These are phyloP conservation scores for Gobio gobio DNA, from an alignment of 2,113 vertebrate species.

Conservation along the genomic window DNA sequence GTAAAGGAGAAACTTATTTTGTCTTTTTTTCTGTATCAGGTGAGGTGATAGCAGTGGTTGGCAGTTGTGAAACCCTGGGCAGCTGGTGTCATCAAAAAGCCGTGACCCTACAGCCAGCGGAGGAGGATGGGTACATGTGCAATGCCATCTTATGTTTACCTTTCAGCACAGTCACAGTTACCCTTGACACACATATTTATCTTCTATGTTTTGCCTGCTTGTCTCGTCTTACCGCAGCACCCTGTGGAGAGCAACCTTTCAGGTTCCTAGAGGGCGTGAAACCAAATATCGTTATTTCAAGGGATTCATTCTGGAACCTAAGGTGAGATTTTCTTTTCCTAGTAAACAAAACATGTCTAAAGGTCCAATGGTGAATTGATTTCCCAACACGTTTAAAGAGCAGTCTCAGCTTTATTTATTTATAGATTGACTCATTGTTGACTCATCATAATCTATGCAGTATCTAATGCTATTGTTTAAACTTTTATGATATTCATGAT, in stretches of 20 bases:
- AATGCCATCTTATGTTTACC: neutral
- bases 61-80: slow-evolving; percentile 87
- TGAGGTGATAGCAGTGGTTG: slow-evolving; percentile 90
- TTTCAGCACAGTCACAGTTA: too few species aligned
- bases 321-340: slow-evolving; percentile 72
- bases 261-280: slow-evolving; percentile 77
- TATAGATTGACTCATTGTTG: neutral
- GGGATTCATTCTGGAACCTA: slow-evolving; percentile 89
- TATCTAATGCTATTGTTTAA: neutral
- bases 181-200: neutral
- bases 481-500: neutral
- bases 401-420: neutral
- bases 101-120: slow-evolving; percentile 74
- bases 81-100: slow-evolving; percentile 87
- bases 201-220: neutral
- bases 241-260: slow-evolving; percentile 80
- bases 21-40: slow-evolving; percentile 70
- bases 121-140: slow-evolving; percentile 73
- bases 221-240: slow-evolving; percentile 68
- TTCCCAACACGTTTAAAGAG: neutral
- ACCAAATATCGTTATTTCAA: slow-evolving; percentile 90
- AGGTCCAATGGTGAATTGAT: neutral
- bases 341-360: slow-evolving; percentile 1
- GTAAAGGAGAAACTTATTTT: neutral
- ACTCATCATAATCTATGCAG: neutral